Evolutionary conservation across 2,113 vertebrate genomes (phyloP).

Genomic region (Bos indicus): DNA sequence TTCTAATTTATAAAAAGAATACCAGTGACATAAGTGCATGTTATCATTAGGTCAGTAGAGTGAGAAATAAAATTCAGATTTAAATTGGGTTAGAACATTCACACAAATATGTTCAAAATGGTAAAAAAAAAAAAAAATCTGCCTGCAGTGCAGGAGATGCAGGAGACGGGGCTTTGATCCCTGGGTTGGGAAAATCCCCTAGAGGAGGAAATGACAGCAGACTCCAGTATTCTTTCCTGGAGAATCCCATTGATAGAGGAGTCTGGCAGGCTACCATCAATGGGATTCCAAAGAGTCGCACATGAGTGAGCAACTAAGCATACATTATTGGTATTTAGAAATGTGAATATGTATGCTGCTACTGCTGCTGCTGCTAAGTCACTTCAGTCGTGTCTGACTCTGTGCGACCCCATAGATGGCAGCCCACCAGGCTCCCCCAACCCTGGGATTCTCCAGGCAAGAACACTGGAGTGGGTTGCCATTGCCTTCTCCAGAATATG

Average conservation of each 20-base stretch:
- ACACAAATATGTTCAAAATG: background rate
- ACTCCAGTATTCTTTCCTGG: background rate
- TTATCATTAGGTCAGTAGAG: background rate
- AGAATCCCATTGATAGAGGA: background rate
- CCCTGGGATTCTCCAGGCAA: background rate
- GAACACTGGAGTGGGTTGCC: background rate
- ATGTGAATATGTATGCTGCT: background rate
- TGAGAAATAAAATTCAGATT: background rate
- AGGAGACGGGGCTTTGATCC: background rate
- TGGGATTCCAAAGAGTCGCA: background rate
- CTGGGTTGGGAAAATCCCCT: background rate
- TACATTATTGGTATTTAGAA: background rate
- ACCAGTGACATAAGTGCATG: background rate
- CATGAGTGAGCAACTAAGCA: too few species aligned
- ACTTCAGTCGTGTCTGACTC: too few species aligned
- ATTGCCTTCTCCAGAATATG: background rate
- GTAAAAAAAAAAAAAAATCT: background rate
- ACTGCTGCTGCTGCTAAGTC: too few species aligned
- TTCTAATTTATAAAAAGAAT: background rate
- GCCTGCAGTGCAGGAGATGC: background rate
- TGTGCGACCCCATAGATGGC: fast-evolving
- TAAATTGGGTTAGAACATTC: background rate
- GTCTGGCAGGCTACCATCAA: background rate
- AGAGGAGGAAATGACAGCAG: background rate
- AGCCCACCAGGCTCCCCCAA: too few species aligned